A percentile compares a stretch with the other conserved stretches of the same genome.
Evolutionary conservation across 2,113 vertebrate genomes (phyloP).

Genomic region (Lota lota): DNA sequence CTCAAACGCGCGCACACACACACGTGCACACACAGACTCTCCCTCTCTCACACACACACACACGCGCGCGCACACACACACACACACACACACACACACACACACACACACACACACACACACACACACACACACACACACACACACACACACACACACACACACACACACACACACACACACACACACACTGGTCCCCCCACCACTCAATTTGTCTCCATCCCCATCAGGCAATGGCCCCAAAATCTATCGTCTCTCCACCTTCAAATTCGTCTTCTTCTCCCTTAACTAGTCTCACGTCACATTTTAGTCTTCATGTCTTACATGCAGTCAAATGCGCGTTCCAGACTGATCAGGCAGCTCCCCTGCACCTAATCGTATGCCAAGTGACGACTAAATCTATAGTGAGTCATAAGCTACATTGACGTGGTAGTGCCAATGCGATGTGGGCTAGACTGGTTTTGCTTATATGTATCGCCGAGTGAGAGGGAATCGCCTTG

Average conservation of each 20-base stretch:
- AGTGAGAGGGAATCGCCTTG: constrained; percentile 56
- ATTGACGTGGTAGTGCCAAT: constrained; percentile 58
- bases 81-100: background rate
- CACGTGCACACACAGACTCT: constrained; percentile 11
- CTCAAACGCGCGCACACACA: too few species aligned
- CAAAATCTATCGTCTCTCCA: constrained; percentile 25
- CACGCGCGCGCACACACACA: background rate
- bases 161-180: constrained; percentile 6
- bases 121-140: constrained; percentile 7
- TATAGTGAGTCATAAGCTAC: constrained; percentile 67
- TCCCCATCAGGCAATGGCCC: constrained; percentile 35
- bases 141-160: constrained; percentile 6
- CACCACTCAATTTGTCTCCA: background rate
- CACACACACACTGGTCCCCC: constrained; percentile 12
- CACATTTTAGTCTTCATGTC: constrained; percentile 51
- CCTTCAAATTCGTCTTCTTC: constrained; percentile 14
- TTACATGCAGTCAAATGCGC: constrained; percentile 79
- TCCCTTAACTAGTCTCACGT: constrained; percentile 8
- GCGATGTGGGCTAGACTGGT: constrained; percentile 25
- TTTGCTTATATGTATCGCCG: constrained; percentile 29
- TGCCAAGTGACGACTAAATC: constrained; percentile 68
- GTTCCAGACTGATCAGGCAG: constrained; percentile 77
- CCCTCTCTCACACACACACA: background rate
- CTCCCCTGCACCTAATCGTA: constrained; percentile 60
- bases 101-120: background rate